Evolutionary conservation across 2,797 vertebrate genomes (phyloP).

Genomic region (Takifugu rubripes): DNA sequence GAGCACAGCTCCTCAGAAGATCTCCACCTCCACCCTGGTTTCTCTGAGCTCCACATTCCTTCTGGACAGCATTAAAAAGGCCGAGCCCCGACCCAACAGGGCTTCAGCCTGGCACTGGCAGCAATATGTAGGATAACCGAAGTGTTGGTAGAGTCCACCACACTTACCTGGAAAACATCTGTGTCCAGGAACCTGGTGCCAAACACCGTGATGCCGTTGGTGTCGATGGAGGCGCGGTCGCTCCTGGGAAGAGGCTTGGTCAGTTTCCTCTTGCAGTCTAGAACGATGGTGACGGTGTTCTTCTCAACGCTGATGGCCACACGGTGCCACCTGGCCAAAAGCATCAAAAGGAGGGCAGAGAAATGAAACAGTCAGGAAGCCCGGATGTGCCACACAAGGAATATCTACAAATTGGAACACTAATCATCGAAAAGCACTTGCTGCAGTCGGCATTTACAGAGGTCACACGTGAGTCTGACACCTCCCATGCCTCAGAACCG

Average conservation of each 20-base stretch:
- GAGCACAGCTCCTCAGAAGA: neutral
- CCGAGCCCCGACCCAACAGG: neutral
- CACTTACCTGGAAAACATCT: constrained; percentile 90
- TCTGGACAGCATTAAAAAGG: constrained; percentile 1
- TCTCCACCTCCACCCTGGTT: constrained; percentile 21
- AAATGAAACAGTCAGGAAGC: neutral
- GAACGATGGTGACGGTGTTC: constrained; percentile 91
- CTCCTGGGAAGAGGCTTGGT: constrained; percentile 87
- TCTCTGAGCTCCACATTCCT: constrained; percentile 31
- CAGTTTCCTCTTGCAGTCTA: constrained; percentile 93
- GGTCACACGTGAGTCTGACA: constrained; percentile 69
- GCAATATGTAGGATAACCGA: neutral
- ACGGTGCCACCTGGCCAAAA: constrained; percentile 88
- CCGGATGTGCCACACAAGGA: too few species aligned
- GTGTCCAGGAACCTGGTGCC: constrained; percentile 92
- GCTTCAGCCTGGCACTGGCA: neutral
- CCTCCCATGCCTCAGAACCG: constrained; percentile 51
- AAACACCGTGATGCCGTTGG: constrained; percentile 89
- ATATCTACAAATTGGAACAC: too few species aligned
- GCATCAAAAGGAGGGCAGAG: constrained; percentile 16
- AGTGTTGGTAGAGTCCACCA: neutral
- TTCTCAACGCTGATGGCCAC: constrained; percentile 97
- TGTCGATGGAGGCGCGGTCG: constrained; percentile 80
- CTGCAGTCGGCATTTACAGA: constrained; percentile 45
- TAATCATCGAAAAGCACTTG: neutral